Base-by-base conservation (phyloP, 1,140 invertebrate genomes). In the Aphelinus atriplicis region DNA sequence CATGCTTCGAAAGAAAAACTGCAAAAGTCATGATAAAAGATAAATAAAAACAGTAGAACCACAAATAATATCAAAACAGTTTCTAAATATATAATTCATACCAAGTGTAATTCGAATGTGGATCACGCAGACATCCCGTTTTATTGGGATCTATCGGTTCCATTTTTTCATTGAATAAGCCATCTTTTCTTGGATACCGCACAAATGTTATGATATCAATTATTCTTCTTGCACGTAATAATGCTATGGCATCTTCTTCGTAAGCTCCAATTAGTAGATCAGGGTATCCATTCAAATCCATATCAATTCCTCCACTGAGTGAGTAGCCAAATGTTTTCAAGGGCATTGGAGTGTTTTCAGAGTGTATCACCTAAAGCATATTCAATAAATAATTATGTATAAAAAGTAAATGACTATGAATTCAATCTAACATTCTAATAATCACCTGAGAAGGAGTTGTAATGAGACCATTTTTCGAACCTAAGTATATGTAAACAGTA, bases 241-340 rank as follows among this genome's bases (percentile, higher is more conserved):
- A 86, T 7, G 93, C 90, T 1, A 95, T 91, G 62, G 90, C 89
- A 82, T 95, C 94, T 77, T 92, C 90, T 82, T 94, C 95, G 86
- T 95, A 97, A 46, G 96, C 95, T 68, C 97, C 97, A 47, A 96
- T 90, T 42, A 97, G 88, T 75, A 98, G 88, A 90, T 98, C 97
- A 1, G 96, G 95, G 88, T 98, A 98, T 9, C 93, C 94, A 87
- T 98, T 98, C 42, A 90, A 87, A 87, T 98, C 97, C 82, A 98
- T 90, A 88, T 98, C 97, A 7, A 95, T 88, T 51, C 95, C 95
- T 70, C 96, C 96, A 77, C 94, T 94, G 26, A 98, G 86, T 0
- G 96, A 96, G 84, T 96, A 96, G 3, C 97, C 97, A 81, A 98
- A 96, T 0, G 95, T 96, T 71, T 84, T 89, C 61, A 95, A 84